Conservation (phyloP, 1,140 invertebrate genomes). For the Drosophila burlai region DNA sequence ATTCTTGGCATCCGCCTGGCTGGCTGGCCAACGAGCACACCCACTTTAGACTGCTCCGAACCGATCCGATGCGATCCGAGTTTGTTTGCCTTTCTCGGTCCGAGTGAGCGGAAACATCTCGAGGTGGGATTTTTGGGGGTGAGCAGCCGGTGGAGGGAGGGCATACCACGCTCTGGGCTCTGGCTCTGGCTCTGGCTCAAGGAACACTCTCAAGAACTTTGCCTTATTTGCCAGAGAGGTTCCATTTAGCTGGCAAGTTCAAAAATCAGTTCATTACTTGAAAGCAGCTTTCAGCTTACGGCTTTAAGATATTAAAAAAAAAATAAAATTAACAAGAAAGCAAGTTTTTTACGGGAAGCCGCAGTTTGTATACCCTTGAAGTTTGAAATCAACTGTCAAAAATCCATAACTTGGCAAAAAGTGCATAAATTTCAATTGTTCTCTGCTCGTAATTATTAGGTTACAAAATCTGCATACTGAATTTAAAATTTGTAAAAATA, state of each 20-base stretch:
- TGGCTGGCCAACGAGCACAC: not conserved
- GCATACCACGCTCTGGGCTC: constrained; percentile 1
- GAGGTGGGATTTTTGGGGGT: not conserved
- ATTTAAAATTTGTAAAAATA: too few species aligned
- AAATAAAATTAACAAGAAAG: not conserved
- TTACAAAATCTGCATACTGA: too few species aligned
- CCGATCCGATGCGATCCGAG: not conserved
- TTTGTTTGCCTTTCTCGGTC: constrained; percentile 16
- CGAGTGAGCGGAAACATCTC: constrained; percentile 27
- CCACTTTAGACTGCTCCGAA: constrained; percentile 10
- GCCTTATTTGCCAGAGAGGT: constrained; percentile 7
- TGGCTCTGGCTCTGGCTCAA: not conserved
- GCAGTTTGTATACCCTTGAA: not conserved
- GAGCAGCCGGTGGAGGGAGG: not conserved
- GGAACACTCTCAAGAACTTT: constrained; percentile 17
- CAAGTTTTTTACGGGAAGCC: not conserved
- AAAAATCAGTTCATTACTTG: not conserved
- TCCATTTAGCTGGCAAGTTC: not conserved
- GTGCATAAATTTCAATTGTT: not conserved
- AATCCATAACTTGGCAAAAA: not conserved
- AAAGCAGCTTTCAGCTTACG: too few species aligned
- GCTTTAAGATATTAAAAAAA: not conserved
- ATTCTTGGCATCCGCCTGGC: constrained; percentile 5
- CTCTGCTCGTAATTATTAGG: too few species aligned
- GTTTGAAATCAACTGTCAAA: not conserved